A percentile compares a stretch with the other conserved stretches of the same genome.
Conservation (phyloP, 2,113 vertebrate species). For the Tyto alba region DNA sequence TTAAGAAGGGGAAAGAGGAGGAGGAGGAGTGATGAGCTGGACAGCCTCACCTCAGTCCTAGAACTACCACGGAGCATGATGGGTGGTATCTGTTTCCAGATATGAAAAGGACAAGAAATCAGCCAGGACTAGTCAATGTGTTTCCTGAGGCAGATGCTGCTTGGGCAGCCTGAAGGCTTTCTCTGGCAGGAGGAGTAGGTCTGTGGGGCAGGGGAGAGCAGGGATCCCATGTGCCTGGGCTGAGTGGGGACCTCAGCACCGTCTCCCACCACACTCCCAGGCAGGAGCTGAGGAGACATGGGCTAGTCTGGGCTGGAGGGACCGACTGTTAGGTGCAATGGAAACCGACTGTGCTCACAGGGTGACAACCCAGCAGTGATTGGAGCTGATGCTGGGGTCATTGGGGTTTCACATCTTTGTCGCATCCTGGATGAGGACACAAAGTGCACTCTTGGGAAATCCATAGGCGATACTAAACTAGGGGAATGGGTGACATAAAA, state of each 20-base stretch:
- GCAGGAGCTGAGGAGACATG: neutral
- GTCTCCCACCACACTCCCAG: neutral
- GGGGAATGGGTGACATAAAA: neutral
- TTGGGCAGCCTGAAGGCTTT: neutral
- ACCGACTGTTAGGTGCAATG: neutral
- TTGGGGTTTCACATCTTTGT: neutral
- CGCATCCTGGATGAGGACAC: neutral
- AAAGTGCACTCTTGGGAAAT: neutral
- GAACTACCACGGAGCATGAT: accelerated
- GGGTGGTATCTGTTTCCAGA: neutral
- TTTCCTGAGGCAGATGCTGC: neutral
- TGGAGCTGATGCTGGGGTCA: neutral
- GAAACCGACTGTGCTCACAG: neutral
- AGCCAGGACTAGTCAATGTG: accelerated
- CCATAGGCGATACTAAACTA: neutral
- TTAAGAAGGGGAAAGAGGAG: neutral
- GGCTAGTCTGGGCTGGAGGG: neutral
- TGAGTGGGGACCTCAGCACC: neutral
- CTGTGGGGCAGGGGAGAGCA: neutral
- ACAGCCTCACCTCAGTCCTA: neutral
- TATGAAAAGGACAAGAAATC: neutral
- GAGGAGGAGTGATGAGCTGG: neutral
- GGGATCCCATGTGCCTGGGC: neutral
- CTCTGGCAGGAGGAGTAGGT: neutral
- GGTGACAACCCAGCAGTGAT: neutral